Evolutionary conservation across 2,113 vertebrate genomes (phyloP).

Genomic region (Miniopterus natalensis): DNA sequence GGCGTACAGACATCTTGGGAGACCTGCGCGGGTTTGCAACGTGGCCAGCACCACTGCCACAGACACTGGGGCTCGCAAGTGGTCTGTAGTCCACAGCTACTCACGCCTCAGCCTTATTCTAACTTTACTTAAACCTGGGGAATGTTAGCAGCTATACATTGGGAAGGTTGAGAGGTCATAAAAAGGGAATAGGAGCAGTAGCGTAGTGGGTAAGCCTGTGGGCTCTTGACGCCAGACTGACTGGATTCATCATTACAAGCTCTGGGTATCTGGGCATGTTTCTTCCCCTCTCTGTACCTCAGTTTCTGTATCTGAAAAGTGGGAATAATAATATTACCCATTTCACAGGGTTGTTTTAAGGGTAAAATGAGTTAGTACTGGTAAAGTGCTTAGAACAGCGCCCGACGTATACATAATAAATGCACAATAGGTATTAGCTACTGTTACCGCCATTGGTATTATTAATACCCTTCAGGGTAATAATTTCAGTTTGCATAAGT

Average conservation of each 20-base stretch:
- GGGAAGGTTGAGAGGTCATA: background rate
- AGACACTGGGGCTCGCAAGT: background rate
- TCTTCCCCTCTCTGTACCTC: background rate
- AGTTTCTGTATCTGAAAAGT: constrained; percentile 17
- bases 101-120: background rate
- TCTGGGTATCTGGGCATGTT: background rate
- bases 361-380: constrained; percentile 36
- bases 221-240: background rate
- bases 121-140: background rate
- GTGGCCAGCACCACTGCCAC: fast-evolving
- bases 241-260: background rate
- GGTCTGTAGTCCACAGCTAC: background rate
- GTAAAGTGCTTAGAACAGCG: background rate
- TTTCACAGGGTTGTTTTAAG: background rate
- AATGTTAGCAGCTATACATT: background rate
- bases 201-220: background rate
- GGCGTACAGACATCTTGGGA: background rate
- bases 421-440: background rate
- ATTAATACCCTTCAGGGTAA: background rate
- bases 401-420: background rate
- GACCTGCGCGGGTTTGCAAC: background rate
- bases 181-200: background rate
- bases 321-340: background rate
- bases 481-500: background rate
- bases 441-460: background rate